Percentiles rank a stretch among this genome's conserved stretches.
phyloP scores from a whole-genome alignment of 1,140 invertebrate species.

The Steinernema khuongi region DNA sequence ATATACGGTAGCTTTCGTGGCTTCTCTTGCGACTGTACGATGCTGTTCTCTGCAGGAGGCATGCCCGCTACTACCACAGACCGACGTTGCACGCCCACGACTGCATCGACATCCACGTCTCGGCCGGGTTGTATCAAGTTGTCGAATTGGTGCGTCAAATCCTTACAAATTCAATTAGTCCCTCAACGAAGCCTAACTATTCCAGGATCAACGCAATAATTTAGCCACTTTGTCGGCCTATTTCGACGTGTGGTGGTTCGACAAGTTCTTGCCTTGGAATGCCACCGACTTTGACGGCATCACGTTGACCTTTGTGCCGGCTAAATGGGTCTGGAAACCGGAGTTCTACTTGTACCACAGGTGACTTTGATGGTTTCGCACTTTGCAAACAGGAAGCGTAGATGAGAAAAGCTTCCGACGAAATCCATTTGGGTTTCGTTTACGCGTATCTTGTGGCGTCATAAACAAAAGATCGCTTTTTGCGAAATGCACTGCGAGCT shows the following conservation, averaged over 20 bases:
- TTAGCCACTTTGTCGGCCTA: slow-evolving; percentile 56
- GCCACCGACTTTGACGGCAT: slow-evolving; percentile 48
- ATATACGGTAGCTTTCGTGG: slow-evolving; percentile 9
- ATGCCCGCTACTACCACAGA: slow-evolving; percentile 20
- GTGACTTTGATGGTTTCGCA: too few species aligned
- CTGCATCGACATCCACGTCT: slow-evolving; percentile 49
- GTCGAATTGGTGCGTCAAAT: slow-evolving; percentile 45
- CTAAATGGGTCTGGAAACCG: slow-evolving; percentile 54
- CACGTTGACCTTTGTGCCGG: slow-evolving; percentile 48
- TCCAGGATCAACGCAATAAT: slow-evolving; percentile 57
- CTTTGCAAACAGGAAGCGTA: slow-evolving; percentile 21
- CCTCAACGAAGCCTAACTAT: background rate
- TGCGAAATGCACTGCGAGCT: background rate
- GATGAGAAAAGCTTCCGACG: background rate
- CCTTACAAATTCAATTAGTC: slow-evolving; percentile 18
- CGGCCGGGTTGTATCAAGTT: slow-evolving; percentile 54
- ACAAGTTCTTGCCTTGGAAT: slow-evolving; percentile 54
- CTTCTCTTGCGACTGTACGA: background rate
- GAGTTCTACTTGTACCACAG: slow-evolving; percentile 55
- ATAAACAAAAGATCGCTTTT: background rate
- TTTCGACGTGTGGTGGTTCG: slow-evolving; percentile 55
- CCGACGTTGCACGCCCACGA: slow-evolving; percentile 41
- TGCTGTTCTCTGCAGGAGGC: background rate
- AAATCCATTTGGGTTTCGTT: background rate
- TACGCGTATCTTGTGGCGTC: background rate